Evolutionary conservation across 2,888 invertebrate species (phyloP), one percentile per base, ranked within the genome.

Genomic region (Seira sanloemensis): DNA sequence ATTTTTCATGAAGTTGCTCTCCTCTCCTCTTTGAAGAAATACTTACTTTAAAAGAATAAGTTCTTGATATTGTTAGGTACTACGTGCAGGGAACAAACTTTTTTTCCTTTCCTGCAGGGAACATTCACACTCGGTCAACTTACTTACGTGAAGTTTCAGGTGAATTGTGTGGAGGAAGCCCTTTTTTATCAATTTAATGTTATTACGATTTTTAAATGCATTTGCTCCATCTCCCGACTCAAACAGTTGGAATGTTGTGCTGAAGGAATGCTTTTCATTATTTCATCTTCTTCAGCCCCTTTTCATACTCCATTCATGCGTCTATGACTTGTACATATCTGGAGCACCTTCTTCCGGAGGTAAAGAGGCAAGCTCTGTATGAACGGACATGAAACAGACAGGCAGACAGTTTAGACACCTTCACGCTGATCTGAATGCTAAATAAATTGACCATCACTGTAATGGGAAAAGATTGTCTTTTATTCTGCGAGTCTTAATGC

Each of bases 401-500:
- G 76, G 75, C 75, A 81, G 75, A 75, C 80, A 76, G 76, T 81
- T 73, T 81, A 81, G 76, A 81, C 71, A 81, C 65, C 62, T 81
- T 81, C 75, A 81, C 25, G 71, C 81, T 81, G 81, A 75, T 81
- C 76, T 76, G 81, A 81, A 81, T 81, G 81, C 71, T 76, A 81
- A 81, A 81, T 81, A 76, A 81, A 81, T 81, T 81, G 81, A 76
- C 81, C 76, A 69, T 81, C 75, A 24, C 46, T 37, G 75, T 69
- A 75, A 81, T 75, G 75, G 75, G 67, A 75, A 81, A 75, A 68
- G 80, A 75, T 81, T 68, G 68, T 69, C 75, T 76, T 81, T 81
- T 81, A 71, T 76, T 81, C 24, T 71, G 71, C 37, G n/a, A n/a
- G 67, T 54, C 80, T 69, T 75, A 75, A 71, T 66, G 37, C 58